A percentile compares a stretch with the other conserved stretches of the same genome.
phyloP scores from a whole-genome alignment of 2,113 vertebrate species.

The Hyaena hyaena region DNA sequence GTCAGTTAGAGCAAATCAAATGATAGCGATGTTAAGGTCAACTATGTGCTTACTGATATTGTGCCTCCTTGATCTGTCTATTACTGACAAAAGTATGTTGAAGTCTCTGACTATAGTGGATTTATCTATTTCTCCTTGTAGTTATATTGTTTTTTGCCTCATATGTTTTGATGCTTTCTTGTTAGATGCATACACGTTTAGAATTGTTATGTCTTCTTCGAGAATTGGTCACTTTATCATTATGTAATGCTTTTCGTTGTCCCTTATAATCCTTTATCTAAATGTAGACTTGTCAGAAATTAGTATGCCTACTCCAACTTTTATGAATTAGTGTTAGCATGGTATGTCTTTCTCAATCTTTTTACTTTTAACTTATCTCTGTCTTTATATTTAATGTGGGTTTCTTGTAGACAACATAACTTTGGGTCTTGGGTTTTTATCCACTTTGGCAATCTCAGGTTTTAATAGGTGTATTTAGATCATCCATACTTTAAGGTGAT shows the following conservation, averaged over 20 bases:
- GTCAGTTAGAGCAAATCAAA: background rate
- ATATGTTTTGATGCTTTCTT: background rate
- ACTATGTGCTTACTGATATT: background rate
- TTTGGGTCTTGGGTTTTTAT: background rate
- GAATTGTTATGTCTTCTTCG: background rate
- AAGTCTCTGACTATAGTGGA: background rate
- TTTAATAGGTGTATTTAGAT: background rate
- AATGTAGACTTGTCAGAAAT: background rate
- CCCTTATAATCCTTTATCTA: background rate
- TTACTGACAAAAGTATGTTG: background rate
- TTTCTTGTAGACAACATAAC: background rate
- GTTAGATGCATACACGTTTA: background rate
- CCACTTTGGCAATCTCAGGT: background rate
- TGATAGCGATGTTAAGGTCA: background rate
- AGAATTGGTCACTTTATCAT: background rate
- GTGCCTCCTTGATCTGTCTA: background rate
- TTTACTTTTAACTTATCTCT: background rate
- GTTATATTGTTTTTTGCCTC: background rate
- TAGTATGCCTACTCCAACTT: background rate
- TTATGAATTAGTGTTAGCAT: background rate
- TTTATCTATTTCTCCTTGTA: background rate
- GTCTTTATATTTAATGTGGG: background rate
- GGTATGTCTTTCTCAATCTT: background rate
- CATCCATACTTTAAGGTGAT: background rate
- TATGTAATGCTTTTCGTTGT: background rate